Base-by-base conservation (phyloP, 2,888 invertebrate genomes). In the Drosophila tanythrix region DNA sequence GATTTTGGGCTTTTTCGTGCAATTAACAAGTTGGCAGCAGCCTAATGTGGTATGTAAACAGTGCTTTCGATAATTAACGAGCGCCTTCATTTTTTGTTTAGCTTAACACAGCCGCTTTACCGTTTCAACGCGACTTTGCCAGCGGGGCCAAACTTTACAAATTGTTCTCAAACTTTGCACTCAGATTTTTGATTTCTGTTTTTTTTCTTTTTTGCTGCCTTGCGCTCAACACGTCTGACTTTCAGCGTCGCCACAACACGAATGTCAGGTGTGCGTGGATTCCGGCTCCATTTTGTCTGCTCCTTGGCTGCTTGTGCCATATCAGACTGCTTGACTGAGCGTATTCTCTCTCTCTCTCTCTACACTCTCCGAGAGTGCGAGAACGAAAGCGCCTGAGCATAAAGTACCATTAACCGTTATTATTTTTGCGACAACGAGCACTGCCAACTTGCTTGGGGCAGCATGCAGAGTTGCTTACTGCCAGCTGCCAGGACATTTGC, bases 201-300 rank as follows among this genome's bases (percentile, higher is more conserved):
- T 60, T 31, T 66, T 33, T 50, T 48, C 5, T 55, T 33, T 55
- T 40, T 64, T 57, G 67, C 63, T 75, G 68, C 76, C 65, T 68
- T 89, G 76, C 89, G 89, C 78, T 84, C 80, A 84, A 90, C 89
- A 87, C 87, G 90, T 90, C 87, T 84, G 88, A 89, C 90, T 88
- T 84, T 70, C 88, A 90, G 82, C 88, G 80, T 89, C 79, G 87
- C 90, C 87, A 88, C 90, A 88, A 88, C 90, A 88, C 88, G 90
- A 88, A 88, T 92, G 91, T 85, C 92, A 92, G 90, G 91, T 90
- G 85, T 86, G 87, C 89, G 74, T 81, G 70, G 66, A 86, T 83
- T 88, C 86, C 89, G 90, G 89, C 86, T 87, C 74, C 79, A 74
- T 73, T 80, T 78, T 66, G 72, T 78, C 72, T 80, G 81, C 76